Evolutionary conservation across 2,113 vertebrate species (phyloP).

Genomic region (Pleuronectes platessa): DNA sequence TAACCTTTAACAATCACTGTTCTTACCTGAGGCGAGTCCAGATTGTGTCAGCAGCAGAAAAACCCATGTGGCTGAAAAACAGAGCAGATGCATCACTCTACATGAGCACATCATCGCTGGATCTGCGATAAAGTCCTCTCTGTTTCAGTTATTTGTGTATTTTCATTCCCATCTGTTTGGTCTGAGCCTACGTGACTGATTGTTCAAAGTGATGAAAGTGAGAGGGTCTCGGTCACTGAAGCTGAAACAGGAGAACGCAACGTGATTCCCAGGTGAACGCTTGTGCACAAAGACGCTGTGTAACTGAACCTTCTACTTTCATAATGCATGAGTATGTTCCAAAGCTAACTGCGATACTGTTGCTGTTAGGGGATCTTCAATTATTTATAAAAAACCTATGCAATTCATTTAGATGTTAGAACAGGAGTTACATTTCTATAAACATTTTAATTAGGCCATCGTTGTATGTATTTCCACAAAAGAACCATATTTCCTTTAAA

Average conservation of each 20-base stretch:
- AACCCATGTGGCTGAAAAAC: slow-evolving; percentile 41
- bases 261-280: slow-evolving; percentile 58
- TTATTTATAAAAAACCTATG: slow-evolving; percentile 46
- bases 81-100: slow-evolving; percentile 46
- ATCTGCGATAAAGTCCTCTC: slow-evolving; percentile 16
- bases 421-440: slow-evolving; percentile 12
- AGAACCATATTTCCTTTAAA: neutral
- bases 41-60: slow-evolving; percentile 47
- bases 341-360: slow-evolving; percentile 53
- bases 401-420: slow-evolving; percentile 22
- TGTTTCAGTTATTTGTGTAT: slow-evolving; percentile 2
- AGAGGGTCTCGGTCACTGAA: slow-evolving; percentile 70
- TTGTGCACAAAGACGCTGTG: slow-evolving; percentile 52
- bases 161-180: slow-evolving; percentile 15
- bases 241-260: slow-evolving; percentile 80
- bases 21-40: slow-evolving; percentile 73
- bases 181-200: slow-evolving; percentile 36
- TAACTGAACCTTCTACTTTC: slow-evolving; percentile 63
- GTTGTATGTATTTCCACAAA: neutral
- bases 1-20: neutral
- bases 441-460: neutral
- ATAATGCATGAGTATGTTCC: slow-evolving; percentile 70
- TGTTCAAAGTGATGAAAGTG: slow-evolving; percentile 65
- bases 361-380: slow-evolving; percentile 40
- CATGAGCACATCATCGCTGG: slow-evolving; percentile 43